phyloP scores from a whole-genome alignment of 2,797 vertebrate species.

The Rhynchotus rufescens region DNA sequence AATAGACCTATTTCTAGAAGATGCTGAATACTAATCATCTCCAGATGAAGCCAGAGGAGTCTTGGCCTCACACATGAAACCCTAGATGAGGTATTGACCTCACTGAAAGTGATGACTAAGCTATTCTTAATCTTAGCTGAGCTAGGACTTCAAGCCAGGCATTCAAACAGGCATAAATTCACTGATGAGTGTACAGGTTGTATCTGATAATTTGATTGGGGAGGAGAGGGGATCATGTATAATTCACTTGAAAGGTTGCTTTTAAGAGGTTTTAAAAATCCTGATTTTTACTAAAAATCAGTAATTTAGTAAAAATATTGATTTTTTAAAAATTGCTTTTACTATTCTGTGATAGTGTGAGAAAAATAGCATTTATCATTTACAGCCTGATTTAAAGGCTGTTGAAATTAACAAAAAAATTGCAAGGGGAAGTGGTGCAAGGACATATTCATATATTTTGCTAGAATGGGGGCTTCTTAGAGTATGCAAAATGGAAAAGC shows the following conservation, averaged over 20 bases:
- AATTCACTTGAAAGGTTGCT: not conserved
- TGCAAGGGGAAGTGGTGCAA: not conserved
- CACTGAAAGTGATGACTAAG: not conserved
- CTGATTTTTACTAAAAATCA: not conserved
- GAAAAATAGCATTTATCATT: not conserved
- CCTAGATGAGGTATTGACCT: not conserved
- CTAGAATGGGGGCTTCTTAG: not conserved
- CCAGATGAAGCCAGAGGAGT: not conserved
- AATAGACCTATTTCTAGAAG: not conserved
- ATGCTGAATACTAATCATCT: not conserved
- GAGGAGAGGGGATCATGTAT: not conserved
- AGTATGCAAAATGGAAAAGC: not conserved
- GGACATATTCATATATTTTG: not conserved
- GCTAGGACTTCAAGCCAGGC: not conserved
- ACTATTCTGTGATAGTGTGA: not conserved
- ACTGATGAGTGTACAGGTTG: not conserved
- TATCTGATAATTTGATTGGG: not conserved
- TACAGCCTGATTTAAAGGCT: not conserved
- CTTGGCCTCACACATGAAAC: not conserved
- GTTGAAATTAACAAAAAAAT: not conserved
- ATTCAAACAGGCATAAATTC: not conserved
- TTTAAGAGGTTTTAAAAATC: not conserved
- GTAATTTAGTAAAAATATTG: no score
- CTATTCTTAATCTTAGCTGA: not conserved
- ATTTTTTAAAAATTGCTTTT: no score